Evolutionary conservation across 2,113 vertebrate genomes (phyloP), one percentile per base, ranked within the genome.

Genomic region (Syngnathoides biaculeatus): DNA sequence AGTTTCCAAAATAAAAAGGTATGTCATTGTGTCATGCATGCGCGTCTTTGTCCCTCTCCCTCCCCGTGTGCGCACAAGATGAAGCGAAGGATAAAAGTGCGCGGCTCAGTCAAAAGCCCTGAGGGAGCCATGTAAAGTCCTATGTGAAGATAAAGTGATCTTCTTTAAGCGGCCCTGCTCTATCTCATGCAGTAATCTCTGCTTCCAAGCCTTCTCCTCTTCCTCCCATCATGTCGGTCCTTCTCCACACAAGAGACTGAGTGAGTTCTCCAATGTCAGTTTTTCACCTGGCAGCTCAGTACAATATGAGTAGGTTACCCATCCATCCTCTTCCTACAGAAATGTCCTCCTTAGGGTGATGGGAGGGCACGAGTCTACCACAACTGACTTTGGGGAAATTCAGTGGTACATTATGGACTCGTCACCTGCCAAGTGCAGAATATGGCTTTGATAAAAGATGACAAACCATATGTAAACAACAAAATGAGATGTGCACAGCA

Each of bases 161-260:
- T 81, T 88, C 81, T 78, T 90, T 91, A 88, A 85, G 77, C 86
- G 83, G 84, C 80, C 69, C 61, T 73, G 39, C 79, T 84, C 80
- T 84, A 83, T 87, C 85, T 86, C 85, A 58, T 57, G 0, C 59
- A 79, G 80, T 89, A 90, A 90, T 89, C 88, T 88, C 84, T 79
- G 79, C 79, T 71, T 75, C 71, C 57, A 59, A 57, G 52, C 27
- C 64, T 53, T 3, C 48, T 52, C 48, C 55, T 55, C 52, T 55
- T 81, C 72, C 75, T 27, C 78, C 79, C 67, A 78, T 83, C 78
- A 67, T 69, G 71, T 52, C 75, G 73, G 73, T 74, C 64, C 62
- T 77, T 72, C 79, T 76, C 76, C 39, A 26, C 75, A 79, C 55
- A 82, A 67, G 67, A 77, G 78, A 69, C 75, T 79, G 59, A 69